phyloP scores from a whole-genome alignment of 2,113 vertebrate species.

The Aviceda subcristata region DNA sequence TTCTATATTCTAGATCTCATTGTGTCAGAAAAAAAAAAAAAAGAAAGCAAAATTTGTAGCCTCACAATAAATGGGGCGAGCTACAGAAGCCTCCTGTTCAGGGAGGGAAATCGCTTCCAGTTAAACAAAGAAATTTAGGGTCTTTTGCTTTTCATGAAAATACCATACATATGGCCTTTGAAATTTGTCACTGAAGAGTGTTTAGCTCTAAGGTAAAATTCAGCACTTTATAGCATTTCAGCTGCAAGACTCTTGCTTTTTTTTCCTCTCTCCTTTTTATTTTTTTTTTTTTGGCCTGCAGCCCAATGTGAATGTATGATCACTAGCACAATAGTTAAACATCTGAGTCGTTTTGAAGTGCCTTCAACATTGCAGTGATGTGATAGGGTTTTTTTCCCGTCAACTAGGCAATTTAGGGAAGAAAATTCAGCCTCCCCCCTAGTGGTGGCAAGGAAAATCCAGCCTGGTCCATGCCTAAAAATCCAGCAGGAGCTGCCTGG shows the following conservation, averaged over 20 bases:
- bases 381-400: slow-evolving; percentile 38
- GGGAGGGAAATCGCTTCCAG: slow-evolving; percentile 63
- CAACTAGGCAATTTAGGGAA: slow-evolving; percentile 44
- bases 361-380: slow-evolving; percentile 67
- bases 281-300: slow-evolving; percentile 73
- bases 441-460: slow-evolving; percentile 65
- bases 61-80: slow-evolving; percentile 54
- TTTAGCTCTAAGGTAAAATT: slow-evolving; percentile 80
- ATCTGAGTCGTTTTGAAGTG: slow-evolving; percentile 81
- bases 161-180: slow-evolving; percentile 78
- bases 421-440: slow-evolving; percentile 69
- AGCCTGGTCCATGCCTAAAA: not conserved
- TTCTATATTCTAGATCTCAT: slow-evolving; percentile 16
- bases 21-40: not conserved
- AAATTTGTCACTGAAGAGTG: slow-evolving; percentile 78
- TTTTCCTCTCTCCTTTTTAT: not conserved
- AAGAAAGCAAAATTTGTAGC: slow-evolving; percentile 23
- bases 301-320: slow-evolving; percentile 81
- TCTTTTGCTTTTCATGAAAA: slow-evolving; percentile 75
- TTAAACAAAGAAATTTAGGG: slow-evolving; percentile 81
- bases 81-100: slow-evolving; percentile 40
- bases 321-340: slow-evolving; percentile 81
- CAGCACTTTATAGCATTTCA: slow-evolving; percentile 73
- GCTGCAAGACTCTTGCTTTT: slow-evolving; percentile 66
- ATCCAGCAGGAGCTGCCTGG: slow-evolving; percentile 6